Evolutionary conservation across 2,797 vertebrate species (phyloP).

Genomic region (Mormyrus proboscirostris): DNA sequence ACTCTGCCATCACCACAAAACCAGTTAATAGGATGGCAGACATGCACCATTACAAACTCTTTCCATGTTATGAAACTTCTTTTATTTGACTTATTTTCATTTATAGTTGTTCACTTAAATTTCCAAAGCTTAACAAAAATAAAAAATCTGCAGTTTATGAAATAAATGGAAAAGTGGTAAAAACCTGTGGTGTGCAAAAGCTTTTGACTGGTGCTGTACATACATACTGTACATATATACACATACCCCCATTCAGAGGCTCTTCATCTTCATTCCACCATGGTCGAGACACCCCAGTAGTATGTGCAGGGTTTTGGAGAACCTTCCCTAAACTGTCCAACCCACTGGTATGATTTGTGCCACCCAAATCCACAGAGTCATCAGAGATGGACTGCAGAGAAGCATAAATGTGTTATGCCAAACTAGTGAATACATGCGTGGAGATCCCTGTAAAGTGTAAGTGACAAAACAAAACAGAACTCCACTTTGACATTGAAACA

Average conservation of each 20-base stretch:
- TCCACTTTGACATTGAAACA: not conserved
- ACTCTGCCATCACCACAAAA: not conserved
- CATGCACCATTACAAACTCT: not conserved
- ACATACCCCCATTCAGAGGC: not conserved
- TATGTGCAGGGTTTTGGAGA: slow-evolving; percentile 52
- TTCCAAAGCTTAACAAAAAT: not conserved
- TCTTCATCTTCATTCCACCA: slow-evolving; percentile 59
- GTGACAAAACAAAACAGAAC: not conserved
- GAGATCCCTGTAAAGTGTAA: not conserved
- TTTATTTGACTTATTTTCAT: not conserved
- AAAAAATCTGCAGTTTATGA: not conserved
- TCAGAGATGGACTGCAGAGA: slow-evolving; percentile 80
- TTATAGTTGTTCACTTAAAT: not conserved
- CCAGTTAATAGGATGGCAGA: not conserved
- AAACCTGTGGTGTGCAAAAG: too few species aligned
- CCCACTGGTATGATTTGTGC: slow-evolving; percentile 48
- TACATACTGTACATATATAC: not conserved
- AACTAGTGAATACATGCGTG: not conserved
- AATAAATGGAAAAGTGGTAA: not conserved
- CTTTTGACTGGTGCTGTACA: too few species aligned
- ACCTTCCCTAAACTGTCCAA: slow-evolving; percentile 53
- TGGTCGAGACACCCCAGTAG: slow-evolving; percentile 45
- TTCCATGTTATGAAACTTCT: not conserved
- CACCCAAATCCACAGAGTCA: slow-evolving; percentile 74
- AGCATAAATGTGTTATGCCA: not conserved